A percentile compares a stretch with the other conserved stretches of the same genome.
phyloP scores from a whole-genome alignment of 2,888 invertebrate species.

The Acleris cristana region DNA sequence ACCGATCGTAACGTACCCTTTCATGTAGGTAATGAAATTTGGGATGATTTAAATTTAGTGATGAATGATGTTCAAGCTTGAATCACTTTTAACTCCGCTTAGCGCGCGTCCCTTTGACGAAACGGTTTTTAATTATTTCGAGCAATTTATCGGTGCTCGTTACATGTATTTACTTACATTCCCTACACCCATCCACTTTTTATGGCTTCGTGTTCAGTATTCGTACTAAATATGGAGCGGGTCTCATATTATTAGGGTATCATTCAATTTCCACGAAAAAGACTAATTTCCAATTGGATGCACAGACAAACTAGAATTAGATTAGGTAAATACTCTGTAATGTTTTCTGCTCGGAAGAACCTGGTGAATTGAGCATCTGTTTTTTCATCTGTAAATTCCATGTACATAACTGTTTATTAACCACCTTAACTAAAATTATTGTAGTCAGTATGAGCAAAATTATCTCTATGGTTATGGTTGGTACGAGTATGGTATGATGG shows the following conservation, averaged over 20 bases:
- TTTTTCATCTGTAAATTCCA: no score
- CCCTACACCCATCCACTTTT: background rate
- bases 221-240: background rate
- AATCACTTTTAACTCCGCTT: slow-evolving; percentile 1
- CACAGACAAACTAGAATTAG: background rate
- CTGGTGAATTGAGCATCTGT: no score
- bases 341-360: no score
- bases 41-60: background rate
- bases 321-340: background rate
- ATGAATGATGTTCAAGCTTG: slow-evolving; percentile 4
- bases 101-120: slow-evolving; percentile 3
- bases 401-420: no score
- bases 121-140: slow-evolving; percentile 18
- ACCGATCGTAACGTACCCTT: background rate
- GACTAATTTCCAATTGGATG: background rate
- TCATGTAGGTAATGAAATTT: background rate
- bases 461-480: no score
- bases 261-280: background rate
- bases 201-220: background rate
- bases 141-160: slow-evolving; percentile 15
- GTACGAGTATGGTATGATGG: no score
- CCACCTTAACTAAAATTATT: no score
- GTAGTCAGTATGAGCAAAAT: no score
- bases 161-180: background rate
- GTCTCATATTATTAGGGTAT: background rate